phyloP scores from a whole-genome alignment of 2,113 vertebrate species.

The Bubo blakistoni region DNA sequence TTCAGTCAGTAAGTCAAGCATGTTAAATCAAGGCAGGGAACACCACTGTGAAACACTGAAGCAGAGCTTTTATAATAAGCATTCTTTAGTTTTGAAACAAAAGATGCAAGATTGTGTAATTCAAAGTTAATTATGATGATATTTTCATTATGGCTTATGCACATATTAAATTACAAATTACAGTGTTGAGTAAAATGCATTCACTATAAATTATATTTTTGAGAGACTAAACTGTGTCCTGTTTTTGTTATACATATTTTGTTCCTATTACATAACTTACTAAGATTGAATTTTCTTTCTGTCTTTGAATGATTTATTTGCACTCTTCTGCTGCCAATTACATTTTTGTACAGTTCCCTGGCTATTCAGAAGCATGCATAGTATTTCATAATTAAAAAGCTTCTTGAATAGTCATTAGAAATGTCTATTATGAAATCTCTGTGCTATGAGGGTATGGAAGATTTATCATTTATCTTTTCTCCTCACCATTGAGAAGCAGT shows the following conservation, averaged over 20 bases:
- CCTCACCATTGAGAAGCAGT: not conserved
- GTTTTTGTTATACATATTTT: constrained; percentile 31
- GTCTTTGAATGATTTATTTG: constrained; percentile 44
- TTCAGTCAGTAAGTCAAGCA: constrained; percentile 64
- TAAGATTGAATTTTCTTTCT: constrained; percentile 27
- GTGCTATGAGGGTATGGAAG: not conserved
- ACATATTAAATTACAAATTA: constrained; percentile 31
- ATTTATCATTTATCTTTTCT: not conserved
- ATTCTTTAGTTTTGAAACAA: constrained; percentile 58
- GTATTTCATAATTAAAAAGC: constrained; percentile 46
- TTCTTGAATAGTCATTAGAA: constrained; percentile 28
- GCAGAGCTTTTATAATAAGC: constrained; percentile 35
- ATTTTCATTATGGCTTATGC: constrained; percentile 38
- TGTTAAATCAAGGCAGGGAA: constrained; percentile 63
- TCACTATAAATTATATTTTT: constrained; percentile 14
- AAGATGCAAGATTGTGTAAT: constrained; percentile 45
- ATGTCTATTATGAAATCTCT: not conserved
- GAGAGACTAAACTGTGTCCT: not conserved
- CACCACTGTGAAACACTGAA: constrained; percentile 39
- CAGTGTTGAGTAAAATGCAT: constrained; percentile 7
- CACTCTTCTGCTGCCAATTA: not conserved
- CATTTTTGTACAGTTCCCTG: constrained; percentile 12
- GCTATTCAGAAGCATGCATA: constrained; percentile 14
- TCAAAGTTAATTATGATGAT: constrained; percentile 40
- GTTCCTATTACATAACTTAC: constrained; percentile 19